Evolutionary conservation across 1,140 invertebrate genomes (phyloP), one percentile per base, ranked within the genome.

Genomic region (Heliconius nattereri): DNA sequence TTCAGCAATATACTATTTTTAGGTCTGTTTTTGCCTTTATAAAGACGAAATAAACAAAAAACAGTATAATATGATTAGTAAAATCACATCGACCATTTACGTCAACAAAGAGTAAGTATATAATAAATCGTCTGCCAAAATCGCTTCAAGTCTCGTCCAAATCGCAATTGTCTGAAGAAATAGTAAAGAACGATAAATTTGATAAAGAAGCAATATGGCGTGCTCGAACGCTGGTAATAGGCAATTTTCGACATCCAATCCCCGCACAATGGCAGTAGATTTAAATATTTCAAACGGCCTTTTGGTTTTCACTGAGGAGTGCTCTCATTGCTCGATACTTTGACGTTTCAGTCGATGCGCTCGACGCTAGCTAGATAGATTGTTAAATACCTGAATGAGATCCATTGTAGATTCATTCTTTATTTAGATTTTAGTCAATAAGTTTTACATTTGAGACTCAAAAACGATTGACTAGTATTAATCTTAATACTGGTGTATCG

Each of bases 231-330:
- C 82, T 85, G 84, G 88, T 91, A 92, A 92, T 92, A 91, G 90
- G 87, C 91, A 92, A 92, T 92, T 91, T 88, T 90, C 89, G 90
- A 90, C 90, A 89, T 91, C 86, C 90, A 89, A 89, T 91, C 88
- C 86, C 83, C 45, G 81, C 80, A 87, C 86, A 92, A 92, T 90
- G 86, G 84, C 83, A 86, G 79, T 78, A 78, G 84, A 90, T 91
- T 91, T 91, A 90, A 91, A 91, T 91, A 89, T 92, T 87, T 81
- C 83, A 78, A 83, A 83, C 82, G 78, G 82, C 74, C 77, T 82
- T 80, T 84, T 76, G 82, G 81, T 85, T 81, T 81, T 77, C 81
- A 78, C 66, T 83, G 78, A 81, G 45, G 78, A 77, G 77, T 71
- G 78, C 71, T 84, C 78, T 79, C 81, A 52, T 80, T 74, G 76